Evolutionary conservation across 1,140 invertebrate species (phyloP).

Genomic region (Papilio helenus): DNA sequence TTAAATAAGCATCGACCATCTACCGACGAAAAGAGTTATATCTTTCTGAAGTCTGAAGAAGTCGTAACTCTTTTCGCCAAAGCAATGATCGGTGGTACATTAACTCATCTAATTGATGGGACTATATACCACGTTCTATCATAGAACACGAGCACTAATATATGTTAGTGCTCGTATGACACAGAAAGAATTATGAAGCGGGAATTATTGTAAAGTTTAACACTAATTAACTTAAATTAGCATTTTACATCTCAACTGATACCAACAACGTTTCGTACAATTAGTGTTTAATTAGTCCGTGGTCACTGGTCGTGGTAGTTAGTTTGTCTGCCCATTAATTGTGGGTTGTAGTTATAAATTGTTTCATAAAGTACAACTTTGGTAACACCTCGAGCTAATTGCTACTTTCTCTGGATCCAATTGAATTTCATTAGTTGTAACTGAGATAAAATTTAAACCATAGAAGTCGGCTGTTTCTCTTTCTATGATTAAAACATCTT

Average conservation of each 20-base stretch:
- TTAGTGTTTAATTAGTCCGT: conserved; percentile 45
- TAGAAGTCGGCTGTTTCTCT: conserved; percentile 41
- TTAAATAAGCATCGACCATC: no score
- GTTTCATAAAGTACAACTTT: conserved; percentile 75
- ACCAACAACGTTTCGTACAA: neutral
- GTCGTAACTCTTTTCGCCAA: no score
- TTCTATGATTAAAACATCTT: conserved; percentile 40
- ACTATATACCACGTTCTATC: neutral
- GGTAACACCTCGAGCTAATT: conserved; percentile 78
- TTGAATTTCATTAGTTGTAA: conserved; percentile 62
- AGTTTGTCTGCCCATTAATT: conserved; percentile 78
- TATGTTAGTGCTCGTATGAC: neutral
- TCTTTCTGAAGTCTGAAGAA: no score
- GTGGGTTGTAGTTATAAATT: conserved; percentile 76
- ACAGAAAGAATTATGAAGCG: neutral
- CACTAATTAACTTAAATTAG: no score
- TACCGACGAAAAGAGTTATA: no score
- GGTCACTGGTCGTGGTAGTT: no score
- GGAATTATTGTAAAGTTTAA: neutral
- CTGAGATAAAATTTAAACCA: conserved; percentile 51
- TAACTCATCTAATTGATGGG: no score
- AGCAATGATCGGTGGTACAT: no score
- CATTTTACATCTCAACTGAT: neutral
- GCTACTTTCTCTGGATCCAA: conserved; percentile 70
- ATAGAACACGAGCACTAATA: no score